Conservation (phyloP, 2,888 invertebrate genomes). For the Brenthis hecate region DNA sequence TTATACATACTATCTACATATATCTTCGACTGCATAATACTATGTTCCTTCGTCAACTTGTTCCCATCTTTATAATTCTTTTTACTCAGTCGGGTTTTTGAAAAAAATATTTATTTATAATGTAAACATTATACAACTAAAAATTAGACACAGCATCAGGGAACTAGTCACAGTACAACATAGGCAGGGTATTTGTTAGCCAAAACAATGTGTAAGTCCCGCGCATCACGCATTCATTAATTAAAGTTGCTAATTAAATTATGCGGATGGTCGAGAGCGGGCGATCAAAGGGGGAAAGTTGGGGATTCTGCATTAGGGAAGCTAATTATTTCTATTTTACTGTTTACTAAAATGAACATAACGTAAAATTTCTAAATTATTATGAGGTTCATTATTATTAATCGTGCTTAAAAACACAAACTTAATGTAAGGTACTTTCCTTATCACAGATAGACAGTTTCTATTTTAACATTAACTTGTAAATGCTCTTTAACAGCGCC, state of each 20-base stretch:
- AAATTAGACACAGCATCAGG: background rate
- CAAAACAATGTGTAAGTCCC: background rate
- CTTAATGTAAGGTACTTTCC: no score
- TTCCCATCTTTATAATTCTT: no score
- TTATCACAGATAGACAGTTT: no score
- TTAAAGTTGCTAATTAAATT: constrained; percentile 24
- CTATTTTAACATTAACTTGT: no score
- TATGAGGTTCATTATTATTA: no score
- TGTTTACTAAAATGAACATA: background rate
- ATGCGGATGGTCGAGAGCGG: constrained; percentile 8
- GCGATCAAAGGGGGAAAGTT: background rate
- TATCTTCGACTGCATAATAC: no score
- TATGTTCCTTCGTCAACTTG: no score
- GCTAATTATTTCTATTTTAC: background rate
- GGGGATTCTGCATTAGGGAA: background rate
- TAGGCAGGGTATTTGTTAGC: background rate
- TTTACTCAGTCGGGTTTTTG: no score
- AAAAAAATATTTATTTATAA: background rate
- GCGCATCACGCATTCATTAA: constrained; percentile 12
- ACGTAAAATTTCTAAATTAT: no score
- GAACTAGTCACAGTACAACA: background rate
- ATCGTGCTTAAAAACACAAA: no score
- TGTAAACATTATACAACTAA: background rate
- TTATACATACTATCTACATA: no score
- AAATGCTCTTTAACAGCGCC: no score